Conservation (phyloP, 64 coral and sea anemone genomes). For the Acropora tenuis region DNA sequence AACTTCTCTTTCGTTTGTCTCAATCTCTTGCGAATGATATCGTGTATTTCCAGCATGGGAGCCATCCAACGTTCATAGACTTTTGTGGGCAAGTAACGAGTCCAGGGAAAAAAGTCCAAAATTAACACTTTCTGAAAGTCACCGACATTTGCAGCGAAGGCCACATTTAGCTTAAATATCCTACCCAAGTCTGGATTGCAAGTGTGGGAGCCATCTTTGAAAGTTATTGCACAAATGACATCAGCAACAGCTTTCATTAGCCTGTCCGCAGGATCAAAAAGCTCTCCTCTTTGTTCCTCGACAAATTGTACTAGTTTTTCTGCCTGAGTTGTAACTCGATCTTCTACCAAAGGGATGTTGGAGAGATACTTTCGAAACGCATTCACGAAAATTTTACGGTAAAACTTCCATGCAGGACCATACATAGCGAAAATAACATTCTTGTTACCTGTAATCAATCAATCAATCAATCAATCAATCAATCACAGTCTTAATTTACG, state of each 20-base stretch:
- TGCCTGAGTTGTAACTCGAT: slow-evolving; percentile 5
- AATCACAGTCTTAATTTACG: too few species aligned
- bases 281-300: slow-evolving; percentile 20
- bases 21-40: not conserved
- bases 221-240: slow-evolving; percentile 39
- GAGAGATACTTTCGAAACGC: slow-evolving; percentile 55
- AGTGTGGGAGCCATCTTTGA: slow-evolving; percentile 16
- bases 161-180: not conserved
- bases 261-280: slow-evolving; percentile 38
- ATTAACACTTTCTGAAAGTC: not conserved
- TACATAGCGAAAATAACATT: slow-evolving; percentile 57
- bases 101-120: slow-evolving; percentile 40
- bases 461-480: too few species aligned
- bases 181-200: slow-evolving; percentile 17
- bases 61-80: not conserved
- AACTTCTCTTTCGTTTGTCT: slow-evolving; percentile 20
- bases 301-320: slow-evolving; percentile 46
- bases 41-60: slow-evolving; percentile 9
- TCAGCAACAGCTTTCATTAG: slow-evolving; percentile 35
- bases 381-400: slow-evolving; percentile 69
- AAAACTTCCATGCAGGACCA: slow-evolving; percentile 57
- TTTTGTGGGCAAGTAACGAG: slow-evolving; percentile 42
- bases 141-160: not conserved
- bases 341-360: slow-evolving; percentile 39
- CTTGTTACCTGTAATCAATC: slow-evolving; percentile 48